Evolutionary conservation across 2,113 vertebrate species (phyloP).

Genomic region (Gorsachius goisagi): DNA sequence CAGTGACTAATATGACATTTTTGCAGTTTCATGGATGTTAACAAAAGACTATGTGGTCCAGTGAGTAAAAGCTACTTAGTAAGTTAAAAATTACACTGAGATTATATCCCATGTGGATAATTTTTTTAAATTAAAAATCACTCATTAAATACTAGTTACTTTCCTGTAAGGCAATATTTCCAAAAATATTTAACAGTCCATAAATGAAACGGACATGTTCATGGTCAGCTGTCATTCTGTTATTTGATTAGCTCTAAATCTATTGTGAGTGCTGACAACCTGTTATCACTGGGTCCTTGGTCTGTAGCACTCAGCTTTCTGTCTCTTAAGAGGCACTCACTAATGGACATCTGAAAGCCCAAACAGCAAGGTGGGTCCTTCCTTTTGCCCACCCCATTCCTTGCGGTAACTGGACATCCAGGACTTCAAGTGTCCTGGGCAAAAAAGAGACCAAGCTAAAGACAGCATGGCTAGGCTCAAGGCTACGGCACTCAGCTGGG

Average conservation of each 20-base stretch:
- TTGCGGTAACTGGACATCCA: not conserved
- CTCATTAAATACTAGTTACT: not conserved
- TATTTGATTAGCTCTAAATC: not conserved
- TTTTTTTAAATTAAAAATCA: not conserved
- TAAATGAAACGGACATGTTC: not conserved
- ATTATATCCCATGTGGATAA: not conserved
- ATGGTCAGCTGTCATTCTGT: not conserved
- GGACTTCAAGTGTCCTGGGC: not conserved
- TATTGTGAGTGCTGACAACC: not conserved
- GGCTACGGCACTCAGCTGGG: not conserved
- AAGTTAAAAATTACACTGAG: not conserved
- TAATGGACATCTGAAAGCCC: not conserved
- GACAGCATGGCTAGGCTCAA: not conserved
- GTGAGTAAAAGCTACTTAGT: not conserved
- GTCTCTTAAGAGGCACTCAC: not conserved
- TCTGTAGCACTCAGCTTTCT: not conserved
- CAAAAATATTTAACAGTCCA: not conserved
- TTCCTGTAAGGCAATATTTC: not conserved
- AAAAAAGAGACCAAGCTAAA: not conserved
- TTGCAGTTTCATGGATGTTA: not conserved
- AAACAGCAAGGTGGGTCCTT: not conserved
- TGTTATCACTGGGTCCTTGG: not conserved
- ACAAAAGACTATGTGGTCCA: not conserved
- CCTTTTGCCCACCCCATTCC: fast-evolving
- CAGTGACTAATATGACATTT: not conserved